phyloP scores from a whole-genome alignment of 2,113 vertebrate genomes.

The Cyprinus carpio region DNA sequence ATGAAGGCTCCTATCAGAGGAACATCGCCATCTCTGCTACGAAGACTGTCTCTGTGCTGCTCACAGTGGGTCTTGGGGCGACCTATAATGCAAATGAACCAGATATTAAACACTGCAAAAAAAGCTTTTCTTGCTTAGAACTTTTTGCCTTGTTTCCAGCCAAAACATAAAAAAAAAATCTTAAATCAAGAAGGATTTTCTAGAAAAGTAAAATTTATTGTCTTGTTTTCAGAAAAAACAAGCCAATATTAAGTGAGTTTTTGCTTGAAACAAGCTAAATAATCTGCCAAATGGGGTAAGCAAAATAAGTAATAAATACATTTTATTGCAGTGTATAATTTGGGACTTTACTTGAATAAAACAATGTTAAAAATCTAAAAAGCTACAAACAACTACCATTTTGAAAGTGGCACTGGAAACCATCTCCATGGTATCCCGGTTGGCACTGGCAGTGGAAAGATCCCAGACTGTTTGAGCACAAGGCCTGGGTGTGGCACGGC shows the following conservation, averaged over 20 bases:
- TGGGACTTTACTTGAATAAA: not conserved
- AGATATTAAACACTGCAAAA: not conserved
- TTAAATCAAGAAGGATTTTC: too few species aligned
- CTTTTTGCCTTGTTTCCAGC: too few species aligned
- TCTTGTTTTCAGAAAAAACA: too few species aligned
- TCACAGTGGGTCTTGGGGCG: constrained; percentile 66
- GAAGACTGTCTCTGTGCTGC: constrained; percentile 59
- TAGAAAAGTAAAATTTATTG: too few species aligned
- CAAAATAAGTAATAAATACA: too few species aligned
- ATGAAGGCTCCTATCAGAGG: constrained; percentile 61
- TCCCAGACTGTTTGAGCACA: constrained; percentile 79
- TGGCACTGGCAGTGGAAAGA: constrained; percentile 87
- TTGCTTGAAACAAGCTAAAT: too few species aligned
- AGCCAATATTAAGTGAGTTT: too few species aligned
- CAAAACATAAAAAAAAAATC: too few species aligned
- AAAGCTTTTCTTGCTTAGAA: too few species aligned
- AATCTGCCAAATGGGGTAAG: too few species aligned
- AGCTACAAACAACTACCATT: constrained; percentile 67
- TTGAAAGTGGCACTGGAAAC: constrained; percentile 78
- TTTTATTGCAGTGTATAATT: not conserved
- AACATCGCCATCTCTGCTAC: constrained; percentile 7
- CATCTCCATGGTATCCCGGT: constrained; percentile 79
- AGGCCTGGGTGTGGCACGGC: constrained; percentile 79
- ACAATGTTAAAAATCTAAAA: not conserved
- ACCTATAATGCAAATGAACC: not conserved